A percentile compares a stretch with the other conserved stretches of the same genome.
These are phyloP conservation scores for Cyanoramphus novaezelandiae DNA, from an alignment of 2,113 vertebrate species.

Conservation along the genomic window DNA sequence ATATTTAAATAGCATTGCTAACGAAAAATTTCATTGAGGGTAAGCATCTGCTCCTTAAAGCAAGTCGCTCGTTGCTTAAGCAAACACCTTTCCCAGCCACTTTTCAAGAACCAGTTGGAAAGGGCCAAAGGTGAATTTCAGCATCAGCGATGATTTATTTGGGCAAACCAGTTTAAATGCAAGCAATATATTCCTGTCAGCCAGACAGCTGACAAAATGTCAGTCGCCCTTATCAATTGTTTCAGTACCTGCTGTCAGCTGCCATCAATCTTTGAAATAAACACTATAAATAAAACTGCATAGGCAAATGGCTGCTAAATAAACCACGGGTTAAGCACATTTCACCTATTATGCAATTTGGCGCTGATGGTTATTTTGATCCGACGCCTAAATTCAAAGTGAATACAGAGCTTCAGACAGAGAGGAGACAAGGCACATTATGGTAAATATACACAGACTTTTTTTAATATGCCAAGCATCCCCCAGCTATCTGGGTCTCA, in stretches of 20 bases:
- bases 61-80: not conserved
- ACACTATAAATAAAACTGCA: slow-evolving; percentile 65
- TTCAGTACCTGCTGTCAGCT: slow-evolving; percentile 47
- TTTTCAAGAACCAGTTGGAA: not conserved
- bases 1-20: not conserved
- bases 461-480: not conserved
- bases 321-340: not conserved
- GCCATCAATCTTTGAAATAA: slow-evolving; percentile 66
- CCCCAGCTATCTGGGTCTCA: not conserved
- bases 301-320: slow-evolving; percentile 37
- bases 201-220: slow-evolving; percentile 65
- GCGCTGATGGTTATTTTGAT: not conserved
- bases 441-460: not conserved
- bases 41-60: not conserved
- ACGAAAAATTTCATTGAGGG: not conserved
- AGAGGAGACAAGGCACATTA: not conserved
- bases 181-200: slow-evolving; percentile 53
- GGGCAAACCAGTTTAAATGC: slow-evolving; percentile 33
- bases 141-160: slow-evolving; percentile 62
- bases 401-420: not conserved
- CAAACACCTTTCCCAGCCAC: not conserved
- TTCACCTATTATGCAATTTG: not conserved
- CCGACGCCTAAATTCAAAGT: not conserved
- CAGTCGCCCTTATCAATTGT: slow-evolving; percentile 64
- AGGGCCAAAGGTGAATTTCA: slow-evolving; percentile 55